phyloP scores from a whole-genome alignment of 2,113 vertebrate species.

The Romanogobio albipinnatus region DNA sequence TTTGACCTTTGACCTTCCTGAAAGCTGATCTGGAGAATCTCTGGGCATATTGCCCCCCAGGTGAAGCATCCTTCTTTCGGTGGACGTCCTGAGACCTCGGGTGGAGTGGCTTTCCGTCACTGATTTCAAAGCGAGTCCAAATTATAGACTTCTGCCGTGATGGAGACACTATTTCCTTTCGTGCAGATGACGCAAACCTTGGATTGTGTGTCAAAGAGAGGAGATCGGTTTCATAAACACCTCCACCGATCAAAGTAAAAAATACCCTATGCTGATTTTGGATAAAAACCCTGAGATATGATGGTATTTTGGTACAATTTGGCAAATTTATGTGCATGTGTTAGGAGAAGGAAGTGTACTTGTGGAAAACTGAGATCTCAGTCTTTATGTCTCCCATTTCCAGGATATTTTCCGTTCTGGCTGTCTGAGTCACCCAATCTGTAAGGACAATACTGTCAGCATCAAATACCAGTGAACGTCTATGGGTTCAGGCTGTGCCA shows the following conservation, averaged over 20 bases:
- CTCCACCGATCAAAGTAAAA: neutral
- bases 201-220: constrained; percentile 43
- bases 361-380: constrained; percentile 25
- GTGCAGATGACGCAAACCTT: constrained; percentile 17
- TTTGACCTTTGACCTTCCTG: constrained; percentile 65
- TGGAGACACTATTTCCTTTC: constrained; percentile 12
- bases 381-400: neutral
- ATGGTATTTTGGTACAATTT: neutral
- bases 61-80: constrained; percentile 30
- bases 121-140: constrained; percentile 32
- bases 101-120: constrained; percentile 21
- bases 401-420: constrained; percentile 15
- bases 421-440: constrained; percentile 24
- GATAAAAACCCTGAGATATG: neutral
- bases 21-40: constrained; percentile 53
- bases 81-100: constrained; percentile 28
- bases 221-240: constrained; percentile 45
- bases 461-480: constrained; percentile 68
- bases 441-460: constrained; percentile 64
- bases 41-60: constrained; percentile 51
- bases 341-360: neutral
- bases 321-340: neutral
- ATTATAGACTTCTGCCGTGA: constrained; percentile 8
- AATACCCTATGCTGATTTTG: neutral
- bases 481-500: constrained; percentile 53